A percentile compares a stretch with the other conserved stretches of the same genome.
Evolutionary conservation across 1,140 invertebrate genomes (phyloP).

Genomic region (Neocloeon triangulifer): DNA sequence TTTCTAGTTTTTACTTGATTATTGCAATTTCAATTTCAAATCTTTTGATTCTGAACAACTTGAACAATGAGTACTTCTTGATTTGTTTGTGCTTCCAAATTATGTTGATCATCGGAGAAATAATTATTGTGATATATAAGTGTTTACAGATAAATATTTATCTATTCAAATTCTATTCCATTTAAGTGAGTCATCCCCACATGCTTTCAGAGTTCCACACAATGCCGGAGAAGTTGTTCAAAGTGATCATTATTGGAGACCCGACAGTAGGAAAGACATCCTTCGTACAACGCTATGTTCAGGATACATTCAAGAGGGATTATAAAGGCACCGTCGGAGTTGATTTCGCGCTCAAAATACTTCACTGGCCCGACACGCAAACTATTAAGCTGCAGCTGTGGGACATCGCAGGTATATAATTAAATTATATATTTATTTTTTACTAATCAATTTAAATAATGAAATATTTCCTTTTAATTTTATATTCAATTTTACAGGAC

Average conservation of each 20-base stretch:
- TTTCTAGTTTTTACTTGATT: too few species aligned
- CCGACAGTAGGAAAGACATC: constrained; percentile 27
- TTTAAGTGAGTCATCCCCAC: too few species aligned
- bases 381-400: constrained; percentile 32
- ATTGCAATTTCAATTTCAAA: too few species aligned
- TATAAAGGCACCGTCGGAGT: constrained; percentile 30
- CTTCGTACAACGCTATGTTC: constrained; percentile 25
- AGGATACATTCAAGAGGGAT: constrained; percentile 20
- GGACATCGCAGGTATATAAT: constrained; percentile 28
- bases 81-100: too few species aligned
- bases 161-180: too few species aligned
- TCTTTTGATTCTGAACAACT: too few species aligned
- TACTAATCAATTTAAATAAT: constrained; percentile 1
- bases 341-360: constrained; percentile 34
- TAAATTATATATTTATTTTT: constrained; percentile 2
- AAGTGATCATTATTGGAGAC: constrained; percentile 27
- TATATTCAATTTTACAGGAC: constrained; percentile 17
- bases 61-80: too few species aligned
- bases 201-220: constrained; percentile 5
- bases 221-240: constrained; percentile 21
- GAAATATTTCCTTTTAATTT: neutral
- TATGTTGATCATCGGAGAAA: too few species aligned
- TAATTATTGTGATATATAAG: too few species aligned
- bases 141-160: too few species aligned
- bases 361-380: constrained; percentile 27